A percentile compares a stretch with the other conserved stretches of the same genome.
Conservation (phyloP, 2,888 invertebrate species). For the Drosophila hamatofila region DNA sequence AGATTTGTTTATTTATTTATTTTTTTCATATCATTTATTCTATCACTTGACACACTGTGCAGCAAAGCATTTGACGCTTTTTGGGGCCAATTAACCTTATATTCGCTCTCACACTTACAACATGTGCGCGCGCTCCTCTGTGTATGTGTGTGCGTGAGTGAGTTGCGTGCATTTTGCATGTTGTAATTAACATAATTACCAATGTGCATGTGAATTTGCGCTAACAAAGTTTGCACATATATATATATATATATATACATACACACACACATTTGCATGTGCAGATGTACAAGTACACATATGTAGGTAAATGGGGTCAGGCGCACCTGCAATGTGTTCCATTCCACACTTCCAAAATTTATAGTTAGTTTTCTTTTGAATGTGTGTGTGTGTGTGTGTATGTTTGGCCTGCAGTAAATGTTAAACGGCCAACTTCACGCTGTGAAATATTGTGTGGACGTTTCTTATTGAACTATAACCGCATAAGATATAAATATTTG, state of each 20-base stretch:
- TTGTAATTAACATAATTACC: constrained; percentile 60
- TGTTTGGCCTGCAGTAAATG: neutral
- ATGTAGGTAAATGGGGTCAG: constrained; percentile 9
- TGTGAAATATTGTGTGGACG: constrained; percentile 6
- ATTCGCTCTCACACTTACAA: constrained; percentile 30
- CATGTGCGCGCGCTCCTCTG: constrained; percentile 1
- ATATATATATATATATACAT: neutral
- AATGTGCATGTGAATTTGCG: constrained; percentile 48
- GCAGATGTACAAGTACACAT: neutral
- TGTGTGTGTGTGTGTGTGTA: too few species aligned
- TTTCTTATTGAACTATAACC: constrained; percentile 24
- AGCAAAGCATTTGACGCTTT: constrained; percentile 42
- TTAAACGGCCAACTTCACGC: constrained; percentile 16
- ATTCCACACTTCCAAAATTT: constrained; percentile 12
- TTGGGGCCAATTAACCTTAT: constrained; percentile 62
- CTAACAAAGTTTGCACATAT: constrained; percentile 20
- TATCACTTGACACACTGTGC: constrained; percentile 41
- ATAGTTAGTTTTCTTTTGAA: neutral
- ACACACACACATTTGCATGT: neutral
- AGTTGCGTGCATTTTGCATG: constrained; percentile 58
- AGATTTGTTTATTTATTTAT: neutral
- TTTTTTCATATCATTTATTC: constrained; percentile 6
- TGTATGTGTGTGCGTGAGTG: constrained; percentile 17
- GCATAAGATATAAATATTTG: constrained; percentile 23
- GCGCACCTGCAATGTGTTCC: constrained; percentile 21